phyloP scores from a whole-genome alignment of 2,888 invertebrate genomes.

The Vanessa cardui region DNA sequence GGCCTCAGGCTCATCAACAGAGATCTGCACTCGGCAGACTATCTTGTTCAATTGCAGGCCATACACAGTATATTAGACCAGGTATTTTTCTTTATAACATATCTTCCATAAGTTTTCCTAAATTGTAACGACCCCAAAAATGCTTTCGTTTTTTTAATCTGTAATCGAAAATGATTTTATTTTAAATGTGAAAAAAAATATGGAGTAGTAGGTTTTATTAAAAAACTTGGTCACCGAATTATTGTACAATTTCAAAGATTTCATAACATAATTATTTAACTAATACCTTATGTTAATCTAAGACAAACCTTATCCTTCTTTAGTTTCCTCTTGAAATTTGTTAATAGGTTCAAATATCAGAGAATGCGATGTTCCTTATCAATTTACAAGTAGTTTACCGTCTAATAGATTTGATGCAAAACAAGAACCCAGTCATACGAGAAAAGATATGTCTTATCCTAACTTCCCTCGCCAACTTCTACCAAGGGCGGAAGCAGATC shows the following conservation, averaged over 20 bases:
- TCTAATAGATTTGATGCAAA: slow-evolving; percentile 62
- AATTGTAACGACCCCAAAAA: too few relatives aligned
- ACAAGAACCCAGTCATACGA: slow-evolving; percentile 60
- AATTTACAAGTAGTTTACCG: slow-evolving; percentile 64
- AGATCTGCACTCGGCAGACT: slow-evolving; percentile 61
- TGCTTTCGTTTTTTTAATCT: too few relatives aligned
- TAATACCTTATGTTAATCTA: too few relatives aligned
- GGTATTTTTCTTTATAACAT: slow-evolving; percentile 45
- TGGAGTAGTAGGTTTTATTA: too few relatives aligned
- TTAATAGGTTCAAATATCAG: slow-evolving; percentile 67
- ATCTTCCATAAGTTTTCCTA: too few relatives aligned
- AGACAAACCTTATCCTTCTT: background rate
- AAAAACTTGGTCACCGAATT: too few relatives aligned
- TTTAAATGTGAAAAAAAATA: too few relatives aligned
- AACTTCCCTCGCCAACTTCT: slow-evolving; percentile 56
- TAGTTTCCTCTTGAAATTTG: background rate
- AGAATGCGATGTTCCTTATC: slow-evolving; percentile 65
- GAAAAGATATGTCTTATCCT: slow-evolving; percentile 68
- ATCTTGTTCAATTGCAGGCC: slow-evolving; percentile 64
- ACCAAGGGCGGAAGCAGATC: slow-evolving; percentile 63
- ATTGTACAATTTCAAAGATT: too few relatives aligned
- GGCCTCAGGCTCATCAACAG: slow-evolving; percentile 65
- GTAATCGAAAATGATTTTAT: too few relatives aligned
- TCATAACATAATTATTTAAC: too few relatives aligned
- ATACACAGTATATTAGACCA: slow-evolving; percentile 68